Evolutionary conservation across 2,113 vertebrate genomes (phyloP), one percentile per base, ranked within the genome.

Genomic region (Hippocampus comes): DNA sequence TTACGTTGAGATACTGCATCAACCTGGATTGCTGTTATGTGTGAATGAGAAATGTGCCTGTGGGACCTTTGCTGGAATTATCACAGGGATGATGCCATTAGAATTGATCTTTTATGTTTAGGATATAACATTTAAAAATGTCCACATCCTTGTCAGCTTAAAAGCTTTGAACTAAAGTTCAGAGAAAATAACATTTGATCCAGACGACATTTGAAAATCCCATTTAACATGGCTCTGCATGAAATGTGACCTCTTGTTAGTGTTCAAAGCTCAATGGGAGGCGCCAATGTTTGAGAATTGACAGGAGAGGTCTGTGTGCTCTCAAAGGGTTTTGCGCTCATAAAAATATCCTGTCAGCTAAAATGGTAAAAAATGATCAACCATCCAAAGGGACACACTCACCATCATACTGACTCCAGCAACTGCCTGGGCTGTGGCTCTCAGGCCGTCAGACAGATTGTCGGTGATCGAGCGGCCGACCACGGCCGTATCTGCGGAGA

Each of bases 321-420:
- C 60, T 38, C 34, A 38, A 38, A 43, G n/a, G 42, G 2, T 30
- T 60, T 30, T 23, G 23, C 57, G 5, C 34, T 38, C 34, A 38
- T 38, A 38, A n/a, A 64, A 43, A 64, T 17, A 64, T 43, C 4
- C 38, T 42, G 20, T 21, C 38, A 63, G 41, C 11, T 41, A 41
- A 41, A 41, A 1, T 2, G 20, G 9, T 63, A 38, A n/a, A 23
- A 46, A 43, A 46, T 46, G 10, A 48, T 18, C n/a, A 65, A 51
- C 2, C 20, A 9, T 23, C 56, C 17, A 11, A 60, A 51, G 20
- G 21, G 63, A 5, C 2, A 0, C 15, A 79, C 92, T 8, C 91
- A 99, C 97, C 97, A 99, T 99, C 97, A 99, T 99, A 82, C 94
- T 94, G 72, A 98, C 76, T 18, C 96, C 97, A 38, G 94, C 93